Evolutionary conservation across 2,888 invertebrate genomes (phyloP).

Genomic region (Aquatica leii): DNA sequence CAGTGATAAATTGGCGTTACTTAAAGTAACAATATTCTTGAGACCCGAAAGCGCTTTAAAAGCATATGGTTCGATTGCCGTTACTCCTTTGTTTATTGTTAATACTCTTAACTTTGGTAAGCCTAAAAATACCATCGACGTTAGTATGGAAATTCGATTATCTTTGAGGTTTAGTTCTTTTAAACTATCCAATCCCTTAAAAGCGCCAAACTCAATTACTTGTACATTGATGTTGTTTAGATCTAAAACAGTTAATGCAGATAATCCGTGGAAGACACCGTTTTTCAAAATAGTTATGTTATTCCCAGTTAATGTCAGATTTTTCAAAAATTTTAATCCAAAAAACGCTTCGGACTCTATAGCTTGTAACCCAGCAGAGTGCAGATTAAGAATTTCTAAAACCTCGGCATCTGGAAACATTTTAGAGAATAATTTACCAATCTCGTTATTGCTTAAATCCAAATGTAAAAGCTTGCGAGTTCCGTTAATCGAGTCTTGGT

Average conservation of each 20-base stretch:
- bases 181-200: neutral
- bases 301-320: neutral
- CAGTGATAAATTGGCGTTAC: neutral
- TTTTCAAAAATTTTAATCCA: neutral
- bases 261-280: neutral
- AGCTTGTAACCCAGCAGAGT: neutral
- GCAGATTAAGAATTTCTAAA: slow-evolving; percentile 8
- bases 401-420: neutral
- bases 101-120: neutral
- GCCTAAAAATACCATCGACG: neutral
- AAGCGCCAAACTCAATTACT: neutral
- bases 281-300: neutral
- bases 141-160: neutral
- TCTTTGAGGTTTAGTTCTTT: neutral
- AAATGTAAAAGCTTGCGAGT: neutral
- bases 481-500: neutral
- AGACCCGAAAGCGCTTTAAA: neutral
- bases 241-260: neutral
- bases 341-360: neutral
- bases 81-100: neutral
- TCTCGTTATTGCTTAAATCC: slow-evolving; percentile 19
- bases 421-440: neutral
- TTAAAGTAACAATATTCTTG: neutral
- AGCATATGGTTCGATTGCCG: neutral
- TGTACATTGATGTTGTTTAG: neutral